phyloP scores from a whole-genome alignment of 2,113 vertebrate genomes.

The Poeciliopsis retropinna region DNA sequence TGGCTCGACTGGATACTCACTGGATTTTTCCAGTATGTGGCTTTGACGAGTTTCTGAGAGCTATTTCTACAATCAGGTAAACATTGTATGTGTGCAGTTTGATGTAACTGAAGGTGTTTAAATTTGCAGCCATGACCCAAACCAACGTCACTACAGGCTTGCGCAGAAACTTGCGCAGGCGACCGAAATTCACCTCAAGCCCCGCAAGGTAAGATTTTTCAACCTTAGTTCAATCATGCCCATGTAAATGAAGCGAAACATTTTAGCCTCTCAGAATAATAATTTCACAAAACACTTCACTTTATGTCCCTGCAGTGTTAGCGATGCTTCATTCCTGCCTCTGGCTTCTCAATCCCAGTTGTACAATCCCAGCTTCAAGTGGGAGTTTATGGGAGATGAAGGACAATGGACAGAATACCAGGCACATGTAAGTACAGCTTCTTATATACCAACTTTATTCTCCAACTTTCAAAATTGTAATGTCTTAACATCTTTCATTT shows the following conservation, averaged over 20 bases:
- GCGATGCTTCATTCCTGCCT: not conserved
- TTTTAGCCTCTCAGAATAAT: no score
- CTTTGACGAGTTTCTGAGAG: not conserved
- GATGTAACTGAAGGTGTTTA: not conserved
- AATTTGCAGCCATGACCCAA: constrained; percentile 67
- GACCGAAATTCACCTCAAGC: constrained; percentile 58
- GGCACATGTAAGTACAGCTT: constrained; percentile 56
- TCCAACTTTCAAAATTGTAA: no score
- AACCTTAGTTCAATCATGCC: not conserved
- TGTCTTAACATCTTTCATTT: not conserved
- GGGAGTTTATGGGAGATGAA: constrained; percentile 71
- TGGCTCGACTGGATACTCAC: constrained; percentile 28
- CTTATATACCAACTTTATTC: not conserved
- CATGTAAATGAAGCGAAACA: not conserved
- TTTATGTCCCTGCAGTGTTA: constrained; percentile 11
- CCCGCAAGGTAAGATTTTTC: constrained; percentile 19
- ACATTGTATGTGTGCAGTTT: not conserved
- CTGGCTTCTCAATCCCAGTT: not conserved
- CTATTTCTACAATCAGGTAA: not conserved
- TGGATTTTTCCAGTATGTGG: constrained; percentile 61
- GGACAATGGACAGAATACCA: constrained; percentile 71
- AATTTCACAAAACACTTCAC: not conserved
- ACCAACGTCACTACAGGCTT: constrained; percentile 52
- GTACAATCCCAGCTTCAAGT: constrained; percentile 32
- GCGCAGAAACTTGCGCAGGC: constrained; percentile 57